Evolutionary conservation across 2,113 vertebrate species (phyloP), one percentile per base, ranked within the genome.

Genomic region (Sciurus niger): DNA sequence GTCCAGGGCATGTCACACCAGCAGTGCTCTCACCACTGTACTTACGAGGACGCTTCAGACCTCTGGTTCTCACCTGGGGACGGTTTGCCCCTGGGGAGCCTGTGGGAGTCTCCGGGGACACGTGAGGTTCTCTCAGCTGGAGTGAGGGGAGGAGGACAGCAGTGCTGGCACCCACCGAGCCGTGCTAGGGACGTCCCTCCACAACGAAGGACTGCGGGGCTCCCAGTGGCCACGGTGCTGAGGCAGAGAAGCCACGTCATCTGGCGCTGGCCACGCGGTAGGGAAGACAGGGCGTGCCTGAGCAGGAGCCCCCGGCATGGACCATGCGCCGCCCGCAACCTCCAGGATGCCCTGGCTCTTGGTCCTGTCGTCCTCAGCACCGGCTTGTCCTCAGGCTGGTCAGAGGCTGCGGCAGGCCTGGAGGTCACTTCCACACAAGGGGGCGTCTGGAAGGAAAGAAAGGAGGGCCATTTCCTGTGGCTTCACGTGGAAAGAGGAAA

Each of bases 1-100:
- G 10, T 7, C 22, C 2, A 32, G 9, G 1, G 16, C 24, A 2
- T 1, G 0, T 51, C 20, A 32, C 28, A 1, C 12, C 13, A 18
- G 37, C 7, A 8, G 16, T 74, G 9, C 12, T 46, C 0, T 3
- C n/a, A 3, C 37, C 20, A 30, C 12, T 1, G 0, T 25, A 18
- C 18, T 58, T 53, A 32, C 84, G 32, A 72, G 32, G 72, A 34
- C 8, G 30, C 78, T 73, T 55, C 84, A 65, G 43, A 43, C 17
- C 79, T 10, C 1, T 30, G 79, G 14, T 58, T 65, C 79, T 84
- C 65, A 65, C 11, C 25, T 34, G 24, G 3, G 20, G 53, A 6
- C 11, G 25, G 13, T 76, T 53, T 72, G 37, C 11, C 51, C 37
- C 51, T 28, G 72, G 46, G 65, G 25, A 53, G 10, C 18, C 3